These are phyloP conservation scores for Protosalanx chinensis DNA, from an alignment of 2,797 vertebrate genomes.

Conservation along the genomic window DNA sequence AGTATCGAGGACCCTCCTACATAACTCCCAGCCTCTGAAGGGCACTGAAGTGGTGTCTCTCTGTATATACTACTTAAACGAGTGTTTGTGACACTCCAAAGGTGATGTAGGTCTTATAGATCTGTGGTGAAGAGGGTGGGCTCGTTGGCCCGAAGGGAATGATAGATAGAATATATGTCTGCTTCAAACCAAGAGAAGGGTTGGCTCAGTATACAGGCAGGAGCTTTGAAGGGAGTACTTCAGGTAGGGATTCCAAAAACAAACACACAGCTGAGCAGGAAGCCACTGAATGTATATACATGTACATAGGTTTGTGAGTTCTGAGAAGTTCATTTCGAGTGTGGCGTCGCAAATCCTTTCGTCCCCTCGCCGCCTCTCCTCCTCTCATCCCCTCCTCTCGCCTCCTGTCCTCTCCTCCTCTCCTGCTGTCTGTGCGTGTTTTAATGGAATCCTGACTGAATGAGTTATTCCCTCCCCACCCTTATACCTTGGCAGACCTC, in stretches of 20 bases:
- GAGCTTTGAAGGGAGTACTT: too few species aligned
- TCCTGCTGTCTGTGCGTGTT: conserved; percentile 8
- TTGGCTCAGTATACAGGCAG: too few species aligned
- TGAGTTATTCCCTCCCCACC: conserved; percentile 46
- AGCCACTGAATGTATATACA: conserved; percentile 47
- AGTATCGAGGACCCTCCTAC: conserved; percentile 46
- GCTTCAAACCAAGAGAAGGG: not conserved
- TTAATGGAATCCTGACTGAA: conserved; percentile 29
- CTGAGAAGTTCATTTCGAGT: too few species aligned
- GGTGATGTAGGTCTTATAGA: conserved; percentile 80
- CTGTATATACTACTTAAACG: conserved; percentile 76
- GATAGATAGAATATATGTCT: not conserved
- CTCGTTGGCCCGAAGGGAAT: not conserved
- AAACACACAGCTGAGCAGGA: conserved; percentile 9
- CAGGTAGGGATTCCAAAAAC: too few species aligned
- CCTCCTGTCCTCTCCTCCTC: not conserved
- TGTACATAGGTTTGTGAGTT: conserved; percentile 20
- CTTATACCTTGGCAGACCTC: conserved; percentile 44
- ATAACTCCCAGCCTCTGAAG: conserved; percentile 36
- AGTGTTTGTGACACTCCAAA: conserved; percentile 72
- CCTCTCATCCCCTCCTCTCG: not conserved
- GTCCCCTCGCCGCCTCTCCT: not conserved
- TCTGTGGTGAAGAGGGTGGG: conserved; percentile 52
- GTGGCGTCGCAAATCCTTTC: not conserved
- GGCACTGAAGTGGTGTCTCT: conserved; percentile 49